Base-by-base conservation (phyloP, 1,140 invertebrate species). In the Drosophila nannoptera region DNA sequence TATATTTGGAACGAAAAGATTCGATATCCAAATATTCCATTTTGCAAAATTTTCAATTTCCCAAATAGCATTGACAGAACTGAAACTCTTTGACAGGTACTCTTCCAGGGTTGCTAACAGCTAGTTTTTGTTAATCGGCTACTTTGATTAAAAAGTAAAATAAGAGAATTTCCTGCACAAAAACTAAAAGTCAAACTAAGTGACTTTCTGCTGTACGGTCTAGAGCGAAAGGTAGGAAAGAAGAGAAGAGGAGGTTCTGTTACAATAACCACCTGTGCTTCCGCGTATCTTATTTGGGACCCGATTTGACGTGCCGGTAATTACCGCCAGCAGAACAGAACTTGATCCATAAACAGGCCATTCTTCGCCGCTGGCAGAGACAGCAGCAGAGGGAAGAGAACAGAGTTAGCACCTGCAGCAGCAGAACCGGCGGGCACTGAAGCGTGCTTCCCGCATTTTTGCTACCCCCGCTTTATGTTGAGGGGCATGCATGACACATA, bases 371-470 rank as follows among this genome's bases (percentile, higher is more conserved):
- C n/a, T 5, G 35, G 35, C 35, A 42, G 40, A 42, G 40, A 42
- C 4, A 6, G 38, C 4, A 42, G 40, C n/a, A 5, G 40, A 42
- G 4, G 35, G 35, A 9, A 42, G 38, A 12, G 4, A 6, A n/a
- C n/a, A 42, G 12, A 14, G 4, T n/a, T 7, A 7, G 5, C 54
- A 7, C 12, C 11, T 43, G 40, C 54, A 49, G 22, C 55, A 54
- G 29, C 40, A 14, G 40, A 9, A 40, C 38, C 4, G 9, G 38
- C 38, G 12, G 40, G 40, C 40, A 43, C 40, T 86, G 73, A 80
- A 86, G 73, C 80, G 81, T 86, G 69, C 73, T 84, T 84, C 80
- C 80, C 80, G 73, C 61, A 49, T 46, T 35, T 11, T 7, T 42
- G 33, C 38, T 62, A 55, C 64, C 69, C 67, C 74, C 75, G 74